Evolutionary conservation across 2,888 invertebrate genomes (phyloP).

Genomic region (Trissonchulus latispiculum): DNA sequence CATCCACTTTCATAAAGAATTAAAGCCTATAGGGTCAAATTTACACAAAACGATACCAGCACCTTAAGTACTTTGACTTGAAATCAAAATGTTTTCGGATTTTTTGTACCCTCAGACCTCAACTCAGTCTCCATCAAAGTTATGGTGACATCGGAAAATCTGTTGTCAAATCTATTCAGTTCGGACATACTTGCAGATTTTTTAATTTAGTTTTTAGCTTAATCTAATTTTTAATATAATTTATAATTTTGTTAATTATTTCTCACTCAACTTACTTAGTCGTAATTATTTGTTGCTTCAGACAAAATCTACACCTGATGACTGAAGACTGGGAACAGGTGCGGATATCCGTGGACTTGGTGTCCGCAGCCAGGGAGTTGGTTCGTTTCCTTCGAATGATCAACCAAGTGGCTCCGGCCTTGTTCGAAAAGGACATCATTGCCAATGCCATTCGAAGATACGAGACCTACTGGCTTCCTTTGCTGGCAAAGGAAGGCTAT

Average conservation of each 20-base stretch:
- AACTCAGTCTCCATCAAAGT: no score
- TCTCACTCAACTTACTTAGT: not conserved
- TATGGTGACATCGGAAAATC: no score
- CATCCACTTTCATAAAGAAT: no score
- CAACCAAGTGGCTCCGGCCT: conserved; percentile 39
- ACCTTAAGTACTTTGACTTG: no score
- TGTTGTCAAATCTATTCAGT: no score
- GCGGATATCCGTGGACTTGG: not conserved
- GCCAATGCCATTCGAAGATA: conserved; percentile 47
- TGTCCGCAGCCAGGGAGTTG: conserved; percentile 1
- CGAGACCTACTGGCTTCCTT: conserved; percentile 49
- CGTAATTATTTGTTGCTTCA: not conserved
- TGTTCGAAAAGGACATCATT: conserved; percentile 43
- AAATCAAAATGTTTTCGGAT: no score
- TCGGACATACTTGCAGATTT: not conserved
- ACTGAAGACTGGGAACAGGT: not conserved
- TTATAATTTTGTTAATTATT: not conserved
- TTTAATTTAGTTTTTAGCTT: not conserved
- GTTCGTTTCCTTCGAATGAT: conserved; percentile 40
- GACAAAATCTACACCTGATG: not conserved
- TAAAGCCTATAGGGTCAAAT: no score
- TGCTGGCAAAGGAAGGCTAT: conserved; percentile 32
- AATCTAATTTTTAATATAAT: not conserved
- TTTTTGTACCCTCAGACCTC: not conserved
- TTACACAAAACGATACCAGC: no score